Conservation (phyloP, 2,113 vertebrate species). For the Eonycteris spelaea region DNA sequence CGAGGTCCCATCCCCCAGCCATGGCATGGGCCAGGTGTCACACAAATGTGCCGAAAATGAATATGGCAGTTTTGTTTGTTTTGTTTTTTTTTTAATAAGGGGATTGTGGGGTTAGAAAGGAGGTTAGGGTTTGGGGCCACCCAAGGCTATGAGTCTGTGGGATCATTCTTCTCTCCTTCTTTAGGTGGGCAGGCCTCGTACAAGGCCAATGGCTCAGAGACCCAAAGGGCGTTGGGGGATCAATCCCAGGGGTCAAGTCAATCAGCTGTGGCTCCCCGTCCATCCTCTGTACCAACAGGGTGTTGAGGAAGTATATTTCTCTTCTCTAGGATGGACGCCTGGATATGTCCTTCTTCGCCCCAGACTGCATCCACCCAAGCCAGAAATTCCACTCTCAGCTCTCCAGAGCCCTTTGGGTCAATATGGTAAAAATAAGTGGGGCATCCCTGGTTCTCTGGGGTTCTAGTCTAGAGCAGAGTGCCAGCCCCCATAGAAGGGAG, state of each 20-base stretch:
- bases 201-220: background rate
- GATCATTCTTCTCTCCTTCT: background rate
- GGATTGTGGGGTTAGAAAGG: background rate
- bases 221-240: no score
- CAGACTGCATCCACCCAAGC: slow-evolving; percentile 92
- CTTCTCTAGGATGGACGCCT: slow-evolving; percentile 84
- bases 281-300: background rate
- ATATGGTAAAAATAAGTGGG: slow-evolving; percentile 85
- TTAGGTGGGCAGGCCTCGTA: background rate
- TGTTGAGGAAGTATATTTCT: background rate
- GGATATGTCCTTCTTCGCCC: slow-evolving; percentile 90
- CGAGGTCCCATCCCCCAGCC: background rate
- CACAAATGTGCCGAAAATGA: background rate
- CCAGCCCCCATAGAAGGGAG: background rate
- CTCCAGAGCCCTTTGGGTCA: slow-evolving; percentile 91
- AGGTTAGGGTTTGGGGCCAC: background rate
- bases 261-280: background rate
- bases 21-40: background rate
- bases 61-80: background rate
- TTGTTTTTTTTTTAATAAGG: background rate
- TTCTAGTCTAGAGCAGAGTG: background rate
- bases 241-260: background rate
- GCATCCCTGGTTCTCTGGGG: background rate
- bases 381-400: slow-evolving; percentile 91
- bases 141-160: background rate